These are phyloP conservation scores for Thereva unica DNA, from an alignment of 2,888 invertebrate genomes.

Conservation along the genomic window DNA sequence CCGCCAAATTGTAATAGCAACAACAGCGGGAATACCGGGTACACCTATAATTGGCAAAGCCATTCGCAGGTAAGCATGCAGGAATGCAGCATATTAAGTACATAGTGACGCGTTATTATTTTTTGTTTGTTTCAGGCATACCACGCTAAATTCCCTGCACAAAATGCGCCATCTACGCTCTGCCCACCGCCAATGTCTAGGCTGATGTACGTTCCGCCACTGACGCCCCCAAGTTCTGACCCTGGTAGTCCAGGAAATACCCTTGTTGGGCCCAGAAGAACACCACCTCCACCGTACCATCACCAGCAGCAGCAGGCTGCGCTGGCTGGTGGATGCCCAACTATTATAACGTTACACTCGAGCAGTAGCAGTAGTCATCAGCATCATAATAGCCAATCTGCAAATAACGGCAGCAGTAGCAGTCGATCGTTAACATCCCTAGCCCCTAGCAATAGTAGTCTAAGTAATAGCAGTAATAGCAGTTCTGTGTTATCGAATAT, in stretches of 20 bases:
- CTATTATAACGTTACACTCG: constrained; percentile 48
- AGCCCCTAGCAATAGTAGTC: constrained; percentile 38
- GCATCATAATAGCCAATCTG: constrained; percentile 19
- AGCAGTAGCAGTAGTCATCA: constrained; percentile 33
- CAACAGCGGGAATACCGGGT: constrained; percentile 45
- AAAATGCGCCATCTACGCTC: constrained; percentile 36
- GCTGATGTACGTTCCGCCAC: constrained; percentile 79
- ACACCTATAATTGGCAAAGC: constrained; percentile 55
- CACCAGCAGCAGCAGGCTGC: constrained; percentile 52
- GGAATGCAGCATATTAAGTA: constrained; percentile 21
- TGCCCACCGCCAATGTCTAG: constrained; percentile 62
- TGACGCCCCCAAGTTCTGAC: constrained; percentile 87
- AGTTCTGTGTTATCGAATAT: constrained; percentile 48
- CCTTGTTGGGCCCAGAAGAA: constrained; percentile 68
- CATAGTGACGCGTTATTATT: constrained; percentile 43
- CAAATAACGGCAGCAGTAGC: constrained; percentile 20
- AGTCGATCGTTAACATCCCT: constrained; percentile 47
- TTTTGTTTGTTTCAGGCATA: constrained; percentile 37
- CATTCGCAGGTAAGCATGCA: constrained; percentile 53
- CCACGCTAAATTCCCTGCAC: constrained; percentile 38
- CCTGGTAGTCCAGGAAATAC: constrained; percentile 81
- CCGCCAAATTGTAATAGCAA: constrained; percentile 40
- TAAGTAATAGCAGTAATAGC: constrained; percentile 40
- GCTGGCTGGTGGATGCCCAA: constrained; percentile 51
- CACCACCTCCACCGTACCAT: constrained; percentile 77